Conservation (phyloP, 2,888 invertebrate species). For the Seira ritae region DNA sequence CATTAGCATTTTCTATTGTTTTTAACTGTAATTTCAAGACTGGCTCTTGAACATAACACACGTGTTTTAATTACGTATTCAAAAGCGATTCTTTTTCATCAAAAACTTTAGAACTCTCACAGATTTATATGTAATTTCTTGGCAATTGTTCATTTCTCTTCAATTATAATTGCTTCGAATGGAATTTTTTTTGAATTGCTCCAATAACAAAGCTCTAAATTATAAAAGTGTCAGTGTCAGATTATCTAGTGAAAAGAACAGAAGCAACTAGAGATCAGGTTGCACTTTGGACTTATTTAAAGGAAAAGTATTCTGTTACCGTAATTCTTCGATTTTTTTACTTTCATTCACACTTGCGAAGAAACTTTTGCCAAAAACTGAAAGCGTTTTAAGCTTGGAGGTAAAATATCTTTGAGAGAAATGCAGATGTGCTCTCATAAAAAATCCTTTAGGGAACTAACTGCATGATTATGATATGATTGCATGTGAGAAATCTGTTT, state of each 20-base stretch:
- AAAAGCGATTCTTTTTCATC: too few relatives aligned
- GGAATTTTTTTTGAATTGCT: too few relatives aligned
- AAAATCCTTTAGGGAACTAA: not conserved
- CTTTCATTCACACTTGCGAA: not conserved
- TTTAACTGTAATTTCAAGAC: too few relatives aligned
- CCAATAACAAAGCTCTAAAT: too few relatives aligned
- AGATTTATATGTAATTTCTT: too few relatives aligned
- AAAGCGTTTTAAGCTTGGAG: not conserved
- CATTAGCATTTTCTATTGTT: too few relatives aligned
- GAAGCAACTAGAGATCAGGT: not conserved
- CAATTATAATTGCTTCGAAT: too few relatives aligned
- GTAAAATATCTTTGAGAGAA: too few relatives aligned
- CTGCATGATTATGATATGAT: not conserved
- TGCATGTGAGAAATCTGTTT: not conserved
- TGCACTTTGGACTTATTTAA: not conserved
- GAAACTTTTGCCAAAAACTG: not conserved
- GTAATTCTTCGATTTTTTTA: not conserved
- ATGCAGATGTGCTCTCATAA: not conserved
- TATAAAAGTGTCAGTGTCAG: not conserved
- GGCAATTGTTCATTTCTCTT: too few relatives aligned
- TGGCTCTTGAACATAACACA: too few relatives aligned
- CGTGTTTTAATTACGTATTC: too few relatives aligned
- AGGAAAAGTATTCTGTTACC: not conserved
- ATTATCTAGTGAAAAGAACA: not conserved
- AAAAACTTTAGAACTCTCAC: too few relatives aligned